Base-by-base conservation (phyloP, 64 coral and sea anemone species). In the Actinia equina region DNA sequence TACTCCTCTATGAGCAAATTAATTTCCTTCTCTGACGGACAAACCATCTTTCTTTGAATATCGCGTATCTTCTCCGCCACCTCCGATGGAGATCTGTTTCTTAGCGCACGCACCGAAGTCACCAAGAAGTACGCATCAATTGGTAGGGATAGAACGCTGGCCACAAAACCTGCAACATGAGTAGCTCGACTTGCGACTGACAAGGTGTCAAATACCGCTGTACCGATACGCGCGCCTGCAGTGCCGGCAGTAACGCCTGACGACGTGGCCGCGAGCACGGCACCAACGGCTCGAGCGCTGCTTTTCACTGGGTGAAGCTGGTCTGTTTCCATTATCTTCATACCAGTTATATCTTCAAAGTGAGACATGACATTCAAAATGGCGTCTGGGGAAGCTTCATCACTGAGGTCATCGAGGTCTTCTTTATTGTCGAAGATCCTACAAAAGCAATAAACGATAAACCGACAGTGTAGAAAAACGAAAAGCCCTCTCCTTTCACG, bases 111-210 rank as follows among this genome's bases (percentile, higher is more conserved):
- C 37, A 87, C 83, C 5, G 91, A 92, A 51, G 83, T 92, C 15
- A 82, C 67, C 51, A 92, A 79, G 70, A 92, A 92, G 82, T 92
- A 92, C 9, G 87, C 64, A 78, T 92, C 91, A 27, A 92, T 88
- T 44, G 91, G 91, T 1, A 92, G 67, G 11, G 91, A 79, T 13
- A 92, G 8, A 62, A 92, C 80, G 27, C 91, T 92, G 8, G 87
- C 70, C 17, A 92, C 86, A 63, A 92, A 88, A 7, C 91, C 91
- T 2, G 91, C 81, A 17, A 92, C 80, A 30, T 92, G 91, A 26
- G 91, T 92, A 6, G 52, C 91, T 22, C 80, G 86, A 20, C 83
- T 82, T n/a, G 80, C 91, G 51, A 79, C 86, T 78, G 91, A 84
- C 49, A 92, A 84, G 37, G 86, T 92, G 23, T 92, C 91, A 84